Evolutionary conservation across 2,797 vertebrate species (phyloP).

Genomic region (Molossus molossus): DNA sequence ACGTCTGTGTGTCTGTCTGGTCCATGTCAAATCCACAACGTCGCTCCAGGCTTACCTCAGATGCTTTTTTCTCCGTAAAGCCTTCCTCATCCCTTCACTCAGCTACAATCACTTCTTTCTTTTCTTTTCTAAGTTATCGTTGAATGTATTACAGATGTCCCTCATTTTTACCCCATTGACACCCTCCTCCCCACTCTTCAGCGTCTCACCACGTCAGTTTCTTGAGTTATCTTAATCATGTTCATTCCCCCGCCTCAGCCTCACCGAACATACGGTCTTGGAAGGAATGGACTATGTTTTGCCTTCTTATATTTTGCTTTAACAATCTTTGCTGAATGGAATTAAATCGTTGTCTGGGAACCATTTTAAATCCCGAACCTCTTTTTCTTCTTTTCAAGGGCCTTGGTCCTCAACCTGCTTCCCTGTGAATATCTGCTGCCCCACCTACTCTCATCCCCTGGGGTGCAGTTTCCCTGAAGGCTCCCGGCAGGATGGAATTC

Average conservation of each 20-base stretch:
- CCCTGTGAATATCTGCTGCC: neutral
- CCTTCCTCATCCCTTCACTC: neutral
- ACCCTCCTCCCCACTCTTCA: no score
- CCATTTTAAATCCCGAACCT: neutral
- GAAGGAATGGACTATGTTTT: neutral
- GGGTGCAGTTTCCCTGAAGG: neutral
- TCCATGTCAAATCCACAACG: neutral
- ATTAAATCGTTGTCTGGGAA: neutral
- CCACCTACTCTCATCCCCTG: accelerated
- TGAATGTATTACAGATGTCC: no score
- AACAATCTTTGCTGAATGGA: neutral
- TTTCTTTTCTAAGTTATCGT: neutral
- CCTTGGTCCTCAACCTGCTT: neutral
- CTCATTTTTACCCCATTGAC: no score
- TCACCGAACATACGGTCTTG: neutral
- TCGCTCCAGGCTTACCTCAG: neutral
- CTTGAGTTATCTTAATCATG: neutral
- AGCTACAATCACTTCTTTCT: neutral
- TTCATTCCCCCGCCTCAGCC: neutral
- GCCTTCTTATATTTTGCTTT: neutral
- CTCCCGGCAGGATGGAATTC: neutral
- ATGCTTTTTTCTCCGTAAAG: neutral
- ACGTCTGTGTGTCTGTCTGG: neutral
- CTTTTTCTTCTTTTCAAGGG: neutral
- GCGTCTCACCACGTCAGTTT: neutral